Conservation (phyloP, 2,888 invertebrate species). For the Aleiodes testaceus region DNA sequence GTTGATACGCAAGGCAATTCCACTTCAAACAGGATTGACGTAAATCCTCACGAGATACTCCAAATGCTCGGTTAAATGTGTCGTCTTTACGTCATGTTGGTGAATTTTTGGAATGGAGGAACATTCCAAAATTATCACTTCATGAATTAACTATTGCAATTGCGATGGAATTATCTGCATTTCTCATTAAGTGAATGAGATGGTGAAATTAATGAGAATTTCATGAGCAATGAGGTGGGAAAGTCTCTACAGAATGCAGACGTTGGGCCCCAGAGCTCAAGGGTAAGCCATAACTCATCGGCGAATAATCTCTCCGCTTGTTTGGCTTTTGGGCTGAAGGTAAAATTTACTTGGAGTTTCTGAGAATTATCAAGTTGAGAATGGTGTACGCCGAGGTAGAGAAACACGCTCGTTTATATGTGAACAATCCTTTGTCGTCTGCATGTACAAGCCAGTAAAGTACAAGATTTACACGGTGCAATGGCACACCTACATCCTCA, state of each 20-base stretch:
- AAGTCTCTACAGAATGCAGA: neutral
- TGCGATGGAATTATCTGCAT: neutral
- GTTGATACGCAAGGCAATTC: conserved; percentile 2
- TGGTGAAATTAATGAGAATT: neutral
- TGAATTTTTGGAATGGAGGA: neutral
- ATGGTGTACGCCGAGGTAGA: conserved; percentile 2
- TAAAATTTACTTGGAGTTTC: conserved; percentile 55
- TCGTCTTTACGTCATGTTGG: conserved; percentile 10
- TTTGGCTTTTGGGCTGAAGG: conserved; percentile 32
- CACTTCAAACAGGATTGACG: neutral
- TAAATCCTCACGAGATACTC: conserved; percentile 4
- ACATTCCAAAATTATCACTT: too few species aligned
- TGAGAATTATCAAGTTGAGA: conserved; percentile 49
- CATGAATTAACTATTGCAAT: too few species aligned
- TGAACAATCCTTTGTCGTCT: conserved; percentile 32
- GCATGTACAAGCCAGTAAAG: neutral
- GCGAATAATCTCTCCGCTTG: conserved; percentile 32
- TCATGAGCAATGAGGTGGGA: too few species aligned
- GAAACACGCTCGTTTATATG: neutral
- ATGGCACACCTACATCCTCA: conserved; percentile 20
- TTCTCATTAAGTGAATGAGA: neutral
- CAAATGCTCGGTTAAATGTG: neutral
- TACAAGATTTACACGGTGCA: conserved; percentile 21
- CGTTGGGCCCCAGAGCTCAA: neutral
- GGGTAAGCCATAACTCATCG: conserved; percentile 33